Conservation (phyloP, 2,113 vertebrate species). For the Rhinichthys klamathensis region DNA sequence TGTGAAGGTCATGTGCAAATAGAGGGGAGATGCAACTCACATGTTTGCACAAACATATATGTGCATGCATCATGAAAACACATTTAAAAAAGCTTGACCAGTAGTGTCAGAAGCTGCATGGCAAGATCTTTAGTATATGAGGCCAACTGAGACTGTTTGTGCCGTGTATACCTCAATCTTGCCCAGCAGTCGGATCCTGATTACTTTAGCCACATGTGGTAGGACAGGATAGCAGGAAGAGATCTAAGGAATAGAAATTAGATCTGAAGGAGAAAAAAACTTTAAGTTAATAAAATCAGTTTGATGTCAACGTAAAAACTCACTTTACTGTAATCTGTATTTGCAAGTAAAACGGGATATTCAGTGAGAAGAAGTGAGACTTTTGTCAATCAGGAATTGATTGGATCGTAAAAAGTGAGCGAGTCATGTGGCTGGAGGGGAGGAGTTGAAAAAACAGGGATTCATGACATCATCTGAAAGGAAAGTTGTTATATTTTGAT, state of each 20-base stretch:
- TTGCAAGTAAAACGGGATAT: neutral
- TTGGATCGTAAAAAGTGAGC: neutral
- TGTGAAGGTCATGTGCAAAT: slow-evolving; percentile 65
- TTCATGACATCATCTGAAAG: neutral
- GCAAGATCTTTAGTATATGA: neutral
- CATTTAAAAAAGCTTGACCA: neutral
- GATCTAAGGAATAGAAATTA: neutral
- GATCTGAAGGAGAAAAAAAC: slow-evolving; percentile 2
- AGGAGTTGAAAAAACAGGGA: neutral
- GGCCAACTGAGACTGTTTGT: neutral
- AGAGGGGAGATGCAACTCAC: neutral
- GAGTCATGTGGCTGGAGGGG: neutral
- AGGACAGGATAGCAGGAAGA: neutral
- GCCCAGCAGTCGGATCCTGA: slow-evolving; percentile 5
- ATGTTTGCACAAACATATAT: slow-evolving; percentile 1
- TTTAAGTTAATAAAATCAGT: neutral
- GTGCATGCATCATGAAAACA: neutral
- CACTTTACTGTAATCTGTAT: neutral
- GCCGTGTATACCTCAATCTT: neutral
- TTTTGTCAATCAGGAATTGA: neutral
- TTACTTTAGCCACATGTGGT: slow-evolving; percentile 36
- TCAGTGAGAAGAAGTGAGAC: too few relatives aligned
- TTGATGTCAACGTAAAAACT: neutral
- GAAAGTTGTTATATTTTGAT: neutral
- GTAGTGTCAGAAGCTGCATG: neutral